Evolutionary conservation across 2,888 invertebrate genomes (phyloP).

Genomic region (Embidobia sp.): DNA sequence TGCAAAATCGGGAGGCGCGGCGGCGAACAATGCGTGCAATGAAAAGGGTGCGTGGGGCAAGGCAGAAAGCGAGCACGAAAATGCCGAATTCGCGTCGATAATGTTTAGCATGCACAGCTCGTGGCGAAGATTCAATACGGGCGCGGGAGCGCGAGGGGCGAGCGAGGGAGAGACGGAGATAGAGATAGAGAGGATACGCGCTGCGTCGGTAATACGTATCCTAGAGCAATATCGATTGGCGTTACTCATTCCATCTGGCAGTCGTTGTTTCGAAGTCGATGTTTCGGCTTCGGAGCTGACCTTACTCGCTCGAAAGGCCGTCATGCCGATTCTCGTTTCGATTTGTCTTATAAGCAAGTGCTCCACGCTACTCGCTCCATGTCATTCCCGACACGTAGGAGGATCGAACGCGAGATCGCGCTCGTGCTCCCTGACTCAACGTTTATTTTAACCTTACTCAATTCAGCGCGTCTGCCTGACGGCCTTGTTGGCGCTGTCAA

Average conservation of each 20-base stretch:
- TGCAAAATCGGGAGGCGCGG: conserved; percentile 21
- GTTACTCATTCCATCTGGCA: conserved; percentile 61
- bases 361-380: conserved; percentile 26
- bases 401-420: conserved; percentile 18
- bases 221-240: conserved; percentile 63
- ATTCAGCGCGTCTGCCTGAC: too few species aligned
- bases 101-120: conserved; percentile 54
- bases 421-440: conserved; percentile 4
- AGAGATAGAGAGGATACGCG: conserved; percentile 21
- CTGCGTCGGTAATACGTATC: conserved; percentile 41
- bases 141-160: conserved; percentile 19
- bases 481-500: not conserved
- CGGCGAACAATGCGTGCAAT: conserved; percentile 41
- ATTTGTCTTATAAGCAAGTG: conserved; percentile 49
- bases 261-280: conserved; percentile 40
- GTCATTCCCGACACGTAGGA: conserved; percentile 42
- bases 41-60: conserved; percentile 37
- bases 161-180: conserved; percentile 21
- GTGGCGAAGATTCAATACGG: conserved; percentile 48
- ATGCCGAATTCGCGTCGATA: conserved; percentile 53
- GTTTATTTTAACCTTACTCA: conserved; percentile 12
- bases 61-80: conserved; percentile 39
- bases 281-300: conserved; percentile 47
- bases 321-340: conserved; percentile 39
- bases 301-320: conserved; percentile 50